Evolutionary conservation across 2,888 invertebrate genomes (phyloP).

Genomic region (Drosophila austrosaltans): DNA sequence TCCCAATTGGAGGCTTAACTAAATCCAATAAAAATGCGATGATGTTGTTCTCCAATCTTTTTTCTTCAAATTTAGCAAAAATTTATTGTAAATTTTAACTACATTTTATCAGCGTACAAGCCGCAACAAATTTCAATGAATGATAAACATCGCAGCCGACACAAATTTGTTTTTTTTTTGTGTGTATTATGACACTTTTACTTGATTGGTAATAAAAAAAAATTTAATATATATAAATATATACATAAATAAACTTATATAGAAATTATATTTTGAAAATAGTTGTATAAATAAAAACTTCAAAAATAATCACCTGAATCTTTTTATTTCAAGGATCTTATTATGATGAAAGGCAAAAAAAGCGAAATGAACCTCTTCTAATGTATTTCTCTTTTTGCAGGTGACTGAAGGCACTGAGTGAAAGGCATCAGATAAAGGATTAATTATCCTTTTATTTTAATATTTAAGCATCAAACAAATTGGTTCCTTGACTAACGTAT

Average conservation of each 20-base stretch:
- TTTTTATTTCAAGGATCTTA: constrained; percentile 12
- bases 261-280: constrained; percentile 73
- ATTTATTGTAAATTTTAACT: constrained; percentile 53
- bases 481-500: constrained; percentile 40
- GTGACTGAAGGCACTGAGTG: constrained; percentile 40
- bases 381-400: constrained; percentile 78
- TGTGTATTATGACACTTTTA: constrained; percentile 57
- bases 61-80: constrained; percentile 46
- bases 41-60: constrained; percentile 42
- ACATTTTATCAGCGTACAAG: constrained; percentile 45
- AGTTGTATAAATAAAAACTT: constrained; percentile 67
- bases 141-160: constrained; percentile 5
- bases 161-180: constrained; percentile 30
- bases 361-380: constrained; percentile 55
- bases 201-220: constrained; percentile 55
- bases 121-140: constrained; percentile 6
- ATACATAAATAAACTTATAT: constrained; percentile 29
- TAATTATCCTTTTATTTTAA: neutral
- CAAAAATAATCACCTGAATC: constrained; percentile 31
- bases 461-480: neutral
- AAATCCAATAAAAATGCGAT: constrained; percentile 20
- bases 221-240: constrained; percentile 57
- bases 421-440: neutral
- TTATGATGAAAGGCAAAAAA: neutral
- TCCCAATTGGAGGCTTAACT: constrained; percentile 66